Percentiles rank a stretch among this genome's conserved stretches.
phyloP scores from a whole-genome alignment of 2,888 invertebrate species.

The Dryocosmus kuriphilus region DNA sequence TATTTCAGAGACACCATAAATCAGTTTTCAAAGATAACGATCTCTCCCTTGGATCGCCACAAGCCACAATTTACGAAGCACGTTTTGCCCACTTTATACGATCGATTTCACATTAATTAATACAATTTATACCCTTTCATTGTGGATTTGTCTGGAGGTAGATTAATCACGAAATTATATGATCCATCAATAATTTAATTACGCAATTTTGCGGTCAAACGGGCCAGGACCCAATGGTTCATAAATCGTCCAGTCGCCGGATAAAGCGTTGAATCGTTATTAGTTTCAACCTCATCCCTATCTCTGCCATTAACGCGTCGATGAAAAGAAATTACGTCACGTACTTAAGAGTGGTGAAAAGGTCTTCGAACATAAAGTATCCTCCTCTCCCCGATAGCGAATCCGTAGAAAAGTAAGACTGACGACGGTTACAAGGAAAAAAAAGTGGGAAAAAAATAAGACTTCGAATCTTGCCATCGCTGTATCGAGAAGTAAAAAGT shows the following conservation, averaged over 20 bases:
- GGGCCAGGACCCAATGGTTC: conserved; percentile 45
- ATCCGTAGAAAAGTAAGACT: conserved; percentile 30
- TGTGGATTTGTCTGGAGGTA: not conserved
- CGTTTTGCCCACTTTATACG: conserved; percentile 9
- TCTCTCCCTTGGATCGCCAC: conserved; percentile 31
- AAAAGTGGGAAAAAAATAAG: conserved; percentile 23
- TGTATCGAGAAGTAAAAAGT: conserved; percentile 29
- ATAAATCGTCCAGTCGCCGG: conserved; percentile 47
- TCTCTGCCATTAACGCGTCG: conserved; percentile 21
- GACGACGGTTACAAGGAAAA: conserved; percentile 38
- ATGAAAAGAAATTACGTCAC: conserved; percentile 36
- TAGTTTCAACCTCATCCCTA: conserved; percentile 40
- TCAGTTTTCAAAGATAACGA: conserved; percentile 43
- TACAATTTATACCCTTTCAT: not conserved
- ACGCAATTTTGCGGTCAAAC: conserved; percentile 59
- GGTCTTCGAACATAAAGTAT: conserved; percentile 27
- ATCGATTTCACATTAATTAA: conserved; percentile 27
- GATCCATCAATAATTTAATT: conserved; percentile 60
- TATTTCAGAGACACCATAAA: conserved; percentile 40
- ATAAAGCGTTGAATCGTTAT: conserved; percentile 54
- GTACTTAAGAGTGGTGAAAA: conserved; percentile 34
- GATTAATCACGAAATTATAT: conserved; percentile 57
- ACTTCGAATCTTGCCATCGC: conserved; percentile 9
- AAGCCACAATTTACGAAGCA: conserved; percentile 21
- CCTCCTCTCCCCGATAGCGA: conserved; percentile 4